Conservation (phyloP, 2,888 invertebrate species). For the Drosophila monieri region DNA sequence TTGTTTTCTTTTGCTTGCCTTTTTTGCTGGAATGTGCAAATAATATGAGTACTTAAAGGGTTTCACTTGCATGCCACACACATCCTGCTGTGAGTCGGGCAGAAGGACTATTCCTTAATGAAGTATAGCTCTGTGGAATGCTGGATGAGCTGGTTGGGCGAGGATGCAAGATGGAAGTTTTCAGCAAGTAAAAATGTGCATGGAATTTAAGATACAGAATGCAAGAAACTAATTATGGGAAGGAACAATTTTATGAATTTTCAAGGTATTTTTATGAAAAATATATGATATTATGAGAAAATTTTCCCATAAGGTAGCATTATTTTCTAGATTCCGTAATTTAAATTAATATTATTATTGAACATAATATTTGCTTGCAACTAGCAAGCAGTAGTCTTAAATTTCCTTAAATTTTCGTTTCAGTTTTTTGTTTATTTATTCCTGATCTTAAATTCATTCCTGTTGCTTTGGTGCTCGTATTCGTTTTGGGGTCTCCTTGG, state of each 20-base stretch:
- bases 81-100: neutral
- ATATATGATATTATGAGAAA: neutral
- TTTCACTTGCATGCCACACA: slow-evolving; percentile 32
- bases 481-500: slow-evolving; percentile 27
- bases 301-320: too few species aligned
- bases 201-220: slow-evolving; percentile 22
- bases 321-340: too few species aligned
- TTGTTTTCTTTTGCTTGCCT: slow-evolving; percentile 17
- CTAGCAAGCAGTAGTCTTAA: neutral
- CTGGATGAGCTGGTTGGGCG: slow-evolving; percentile 15
- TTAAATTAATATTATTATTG: too few species aligned
- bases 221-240: slow-evolving; percentile 25
- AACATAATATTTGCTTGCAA: too few species aligned
- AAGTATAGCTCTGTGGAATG: slow-evolving; percentile 38
- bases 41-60: slow-evolving; percentile 69
- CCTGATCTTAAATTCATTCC: slow-evolving; percentile 32
- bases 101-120: slow-evolving; percentile 23
- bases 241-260: slow-evolving; percentile 3
- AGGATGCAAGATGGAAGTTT: slow-evolving; percentile 26
- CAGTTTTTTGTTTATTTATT: neutral
- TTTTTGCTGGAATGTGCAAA: slow-evolving; percentile 57
- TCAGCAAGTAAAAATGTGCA: slow-evolving; percentile 16
- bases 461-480: slow-evolving; percentile 29
- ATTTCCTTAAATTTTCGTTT: slow-evolving; percentile 11
- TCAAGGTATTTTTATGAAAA: neutral